A percentile compares a stretch with the other conserved stretches of the same genome.
These are phyloP conservation scores for Sphinx pinastri DNA, from an alignment of 2,888 invertebrate genomes.

Conservation along the genomic window DNA sequence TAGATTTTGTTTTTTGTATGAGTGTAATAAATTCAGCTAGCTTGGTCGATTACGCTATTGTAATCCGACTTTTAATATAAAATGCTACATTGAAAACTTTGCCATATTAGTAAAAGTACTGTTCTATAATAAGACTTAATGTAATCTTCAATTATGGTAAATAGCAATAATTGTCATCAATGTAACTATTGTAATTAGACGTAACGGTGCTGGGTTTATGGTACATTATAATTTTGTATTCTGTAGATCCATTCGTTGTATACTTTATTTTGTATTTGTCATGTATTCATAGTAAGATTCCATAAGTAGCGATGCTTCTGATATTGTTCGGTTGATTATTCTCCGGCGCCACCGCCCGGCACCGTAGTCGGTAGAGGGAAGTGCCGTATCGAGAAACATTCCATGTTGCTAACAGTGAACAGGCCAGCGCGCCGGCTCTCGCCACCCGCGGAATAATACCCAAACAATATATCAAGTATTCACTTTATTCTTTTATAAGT, in stretches of 20 bases:
- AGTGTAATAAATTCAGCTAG: slow-evolving; percentile 67
- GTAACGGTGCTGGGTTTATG: slow-evolving; percentile 82
- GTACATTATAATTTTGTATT: slow-evolving; percentile 76
- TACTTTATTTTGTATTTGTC: slow-evolving; percentile 73
- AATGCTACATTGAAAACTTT: slow-evolving; percentile 84
- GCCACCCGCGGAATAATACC: slow-evolving; percentile 64
- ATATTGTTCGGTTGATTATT: slow-evolving; percentile 79
- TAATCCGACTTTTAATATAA: slow-evolving; percentile 69
- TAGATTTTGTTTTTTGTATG: slow-evolving; percentile 67
- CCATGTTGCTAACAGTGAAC: slow-evolving; percentile 68
- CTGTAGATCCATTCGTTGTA: slow-evolving; percentile 75
- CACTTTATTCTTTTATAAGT: slow-evolving; percentile 74
- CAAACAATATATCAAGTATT: slow-evolving; percentile 75
- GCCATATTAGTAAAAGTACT: slow-evolving; percentile 83
- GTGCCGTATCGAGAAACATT: slow-evolving; percentile 73
- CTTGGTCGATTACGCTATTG: slow-evolving; percentile 65
- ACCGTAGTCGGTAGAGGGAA: neutral
- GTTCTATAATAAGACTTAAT: slow-evolving; percentile 78
- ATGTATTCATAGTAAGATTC: slow-evolving; percentile 71
- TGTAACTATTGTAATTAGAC: slow-evolving; percentile 79
- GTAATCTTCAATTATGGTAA: slow-evolving; percentile 71
- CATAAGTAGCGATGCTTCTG: slow-evolving; percentile 64
- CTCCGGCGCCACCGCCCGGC: slow-evolving; percentile 38
- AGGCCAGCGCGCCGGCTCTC: slow-evolving; percentile 41
- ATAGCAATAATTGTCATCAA: slow-evolving; percentile 71